Base-by-base conservation (phyloP, 2,797 vertebrate genomes). In the Coluber constrictor region DNA sequence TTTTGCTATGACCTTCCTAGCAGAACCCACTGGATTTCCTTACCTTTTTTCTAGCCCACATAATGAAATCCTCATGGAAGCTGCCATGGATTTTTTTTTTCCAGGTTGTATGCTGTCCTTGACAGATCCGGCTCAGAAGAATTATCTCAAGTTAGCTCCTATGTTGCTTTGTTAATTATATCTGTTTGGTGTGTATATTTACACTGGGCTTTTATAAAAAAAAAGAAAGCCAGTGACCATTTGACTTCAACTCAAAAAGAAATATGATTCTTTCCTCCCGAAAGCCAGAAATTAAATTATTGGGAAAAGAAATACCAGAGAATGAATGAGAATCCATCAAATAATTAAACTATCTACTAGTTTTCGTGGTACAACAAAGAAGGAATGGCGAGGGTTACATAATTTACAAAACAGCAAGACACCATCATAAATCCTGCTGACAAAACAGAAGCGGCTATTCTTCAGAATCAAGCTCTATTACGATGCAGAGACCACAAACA, bases 291-390 rank as follows among this genome's bases (percentile, higher is more conserved):
- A 90, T 57, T 91, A 94, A 70, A 95, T 93, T 95, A 88, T 97
- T 92, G 88, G 88, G 86, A 89, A 97, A 96, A 95, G 88, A 97
- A 97, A 97, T 96, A 92, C 90, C 94, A 97, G 95, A 92, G 0
- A 93, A 96, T 87, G 55, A 70, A 47, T 27, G 63, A 91, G 59
- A 66, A 91, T 89, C 57, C 70, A 97, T 97, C 96, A 97, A 96
- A 96, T 96, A 97, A 97, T 97, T 97, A 97, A 96, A 97, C 95
- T 95, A 95, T 94, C 95, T 96, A 95, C 95, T 97, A 97, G 96
- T 97, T 97, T 98, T 97, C 95, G 96, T 92, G 93, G 37, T 93
- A 94, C 90, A 97, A 96, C 92, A 96, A 96, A 95, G 95, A 92
- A 96, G 95, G 95, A 97, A 96, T 91, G 95, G 93, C 94, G 91